These are phyloP conservation scores for Scytalopus superciliaris DNA, from an alignment of 2,113 vertebrate species.

Conservation along the genomic window DNA sequence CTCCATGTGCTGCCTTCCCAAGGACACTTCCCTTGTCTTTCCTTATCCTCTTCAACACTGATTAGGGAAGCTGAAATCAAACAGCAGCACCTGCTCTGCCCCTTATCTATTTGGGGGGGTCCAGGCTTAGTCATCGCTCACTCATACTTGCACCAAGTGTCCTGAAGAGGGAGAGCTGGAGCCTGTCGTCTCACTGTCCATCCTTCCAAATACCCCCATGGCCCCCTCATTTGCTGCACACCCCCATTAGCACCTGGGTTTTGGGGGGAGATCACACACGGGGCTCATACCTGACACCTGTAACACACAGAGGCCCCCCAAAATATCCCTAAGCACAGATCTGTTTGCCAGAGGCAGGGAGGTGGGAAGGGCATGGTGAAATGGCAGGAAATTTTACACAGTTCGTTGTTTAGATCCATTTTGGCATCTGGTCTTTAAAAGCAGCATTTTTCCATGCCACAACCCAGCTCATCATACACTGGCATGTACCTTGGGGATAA, in stretches of 20 bases:
- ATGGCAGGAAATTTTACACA: not conserved
- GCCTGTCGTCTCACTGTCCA: not conserved
- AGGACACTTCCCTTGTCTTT: constrained; percentile 11
- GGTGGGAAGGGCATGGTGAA: accelerated
- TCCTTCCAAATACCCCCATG: not conserved
- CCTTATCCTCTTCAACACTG: not conserved
- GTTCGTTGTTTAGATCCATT: not conserved
- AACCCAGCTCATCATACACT: accelerated
- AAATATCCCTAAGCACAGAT: not conserved
- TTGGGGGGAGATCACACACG: not conserved
- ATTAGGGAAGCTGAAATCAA: constrained; percentile 10
- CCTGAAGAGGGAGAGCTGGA: constrained; percentile 59
- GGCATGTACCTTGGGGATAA: not conserved
- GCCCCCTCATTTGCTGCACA: not conserved
- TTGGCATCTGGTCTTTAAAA: not conserved
- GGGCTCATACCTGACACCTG: not conserved
- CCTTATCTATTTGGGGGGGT: not conserved
- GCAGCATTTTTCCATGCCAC: not conserved
- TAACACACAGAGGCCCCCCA: accelerated
- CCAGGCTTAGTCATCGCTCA: accelerated
- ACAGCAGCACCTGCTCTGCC: not conserved
- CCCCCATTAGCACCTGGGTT: not conserved
- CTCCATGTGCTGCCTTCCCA: constrained; percentile 30
- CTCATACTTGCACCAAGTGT: not conserved
- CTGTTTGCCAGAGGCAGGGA: not conserved